Percentiles rank a stretch among this genome's conserved stretches.
phyloP scores from a whole-genome alignment of 2,113 vertebrate genomes.

The Cavia porcellus region DNA sequence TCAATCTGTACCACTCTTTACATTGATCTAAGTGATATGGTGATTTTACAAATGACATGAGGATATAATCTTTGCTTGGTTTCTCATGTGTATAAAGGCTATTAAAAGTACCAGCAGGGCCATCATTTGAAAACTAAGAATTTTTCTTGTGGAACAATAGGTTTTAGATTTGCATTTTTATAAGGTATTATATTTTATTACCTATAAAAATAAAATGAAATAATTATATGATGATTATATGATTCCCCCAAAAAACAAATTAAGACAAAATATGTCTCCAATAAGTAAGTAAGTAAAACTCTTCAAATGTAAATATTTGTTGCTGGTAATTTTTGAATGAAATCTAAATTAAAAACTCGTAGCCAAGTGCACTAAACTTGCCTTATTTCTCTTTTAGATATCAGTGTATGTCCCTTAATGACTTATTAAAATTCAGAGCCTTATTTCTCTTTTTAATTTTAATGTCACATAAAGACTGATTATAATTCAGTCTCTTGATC shows the following conservation, averaged over 20 bases:
- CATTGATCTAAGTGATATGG: constrained; percentile 4
- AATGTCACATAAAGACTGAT: not conserved
- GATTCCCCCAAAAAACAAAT: not conserved
- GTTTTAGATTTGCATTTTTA: not conserved
- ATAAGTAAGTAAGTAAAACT: not conserved
- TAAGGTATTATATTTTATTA: not conserved
- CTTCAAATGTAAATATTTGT: not conserved
- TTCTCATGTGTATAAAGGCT: not conserved
- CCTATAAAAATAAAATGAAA: not conserved
- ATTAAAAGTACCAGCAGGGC: not conserved
- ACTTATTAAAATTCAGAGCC: not conserved
- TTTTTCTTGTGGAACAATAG: fast-evolving
- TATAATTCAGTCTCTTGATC: not conserved
- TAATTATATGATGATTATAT: not conserved
- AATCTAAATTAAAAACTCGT: not conserved
- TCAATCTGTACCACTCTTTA: constrained; percentile 11
- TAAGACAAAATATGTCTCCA: not conserved
- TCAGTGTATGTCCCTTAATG: not conserved
- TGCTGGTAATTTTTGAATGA: not conserved
- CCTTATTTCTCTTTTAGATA: not conserved
- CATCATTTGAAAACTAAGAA: not conserved
- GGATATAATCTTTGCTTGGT: not conserved
- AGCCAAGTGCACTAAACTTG: not conserved
- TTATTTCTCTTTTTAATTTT: not conserved
- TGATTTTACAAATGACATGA: not conserved